Percentiles rank a stretch among this genome's conserved stretches.
These are phyloP conservation scores for Drosophila parthenogenetica DNA, from an alignment of 2,888 invertebrate genomes.

Conservation along the genomic window DNA sequence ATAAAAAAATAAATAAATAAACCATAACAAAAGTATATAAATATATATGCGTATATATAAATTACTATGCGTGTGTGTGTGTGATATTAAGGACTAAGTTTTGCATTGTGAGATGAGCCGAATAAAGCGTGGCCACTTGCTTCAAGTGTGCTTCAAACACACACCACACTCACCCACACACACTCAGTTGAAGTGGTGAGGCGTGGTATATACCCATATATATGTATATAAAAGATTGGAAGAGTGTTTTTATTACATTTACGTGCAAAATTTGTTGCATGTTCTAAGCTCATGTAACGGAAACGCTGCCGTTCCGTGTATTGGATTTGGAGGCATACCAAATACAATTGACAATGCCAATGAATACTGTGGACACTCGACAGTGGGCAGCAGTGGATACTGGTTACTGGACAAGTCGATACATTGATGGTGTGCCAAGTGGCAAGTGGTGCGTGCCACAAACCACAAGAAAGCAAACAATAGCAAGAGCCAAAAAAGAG, in stretches of 20 bases:
- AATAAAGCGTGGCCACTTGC: constrained; percentile 51
- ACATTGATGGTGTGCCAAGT: constrained; percentile 32
- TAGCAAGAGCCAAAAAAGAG: not conserved
- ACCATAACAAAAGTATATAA: not conserved
- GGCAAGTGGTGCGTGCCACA: constrained; percentile 49
- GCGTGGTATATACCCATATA: constrained; percentile 35
- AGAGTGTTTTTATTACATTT: constrained; percentile 83
- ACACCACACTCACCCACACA: constrained; percentile 21
- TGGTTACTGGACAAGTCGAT: constrained; percentile 9
- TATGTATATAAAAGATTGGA: not conserved
- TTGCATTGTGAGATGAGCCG: constrained; percentile 56
- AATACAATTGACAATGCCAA: constrained; percentile 71
- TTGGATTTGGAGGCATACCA: constrained; percentile 68
- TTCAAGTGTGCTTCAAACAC: constrained; percentile 55
- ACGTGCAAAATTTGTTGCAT: constrained; percentile 83
- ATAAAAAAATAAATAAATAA: not conserved
- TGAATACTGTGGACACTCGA: constrained; percentile 18
- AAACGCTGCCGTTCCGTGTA: constrained; percentile 61
- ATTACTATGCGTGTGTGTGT: constrained; percentile 1
- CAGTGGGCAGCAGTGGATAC: constrained; percentile 23
- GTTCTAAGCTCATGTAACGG: constrained; percentile 68
- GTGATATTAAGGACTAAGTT: constrained; percentile 13
- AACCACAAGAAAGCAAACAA: constrained; percentile 38
- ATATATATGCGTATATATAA: not conserved
- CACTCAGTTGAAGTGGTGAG: constrained; percentile 57